These are phyloP conservation scores for Pantherophis vulpinus DNA, from an alignment of 2,797 vertebrate genomes.

Conservation along the genomic window DNA sequence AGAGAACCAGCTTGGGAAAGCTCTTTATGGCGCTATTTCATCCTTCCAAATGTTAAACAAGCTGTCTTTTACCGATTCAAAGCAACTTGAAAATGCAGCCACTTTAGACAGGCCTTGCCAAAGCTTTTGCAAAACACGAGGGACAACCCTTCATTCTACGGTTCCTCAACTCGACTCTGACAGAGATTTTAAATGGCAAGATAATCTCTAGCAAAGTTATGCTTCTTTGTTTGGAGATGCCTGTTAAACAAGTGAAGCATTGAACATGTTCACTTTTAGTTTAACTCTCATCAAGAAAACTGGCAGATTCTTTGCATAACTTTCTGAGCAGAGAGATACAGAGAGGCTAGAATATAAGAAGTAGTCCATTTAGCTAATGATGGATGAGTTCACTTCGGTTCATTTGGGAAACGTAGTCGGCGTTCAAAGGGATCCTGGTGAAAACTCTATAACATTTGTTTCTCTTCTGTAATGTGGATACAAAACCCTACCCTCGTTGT, in stretches of 20 bases:
- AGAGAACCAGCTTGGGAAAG: conserved; percentile 65
- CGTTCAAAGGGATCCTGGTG: not conserved
- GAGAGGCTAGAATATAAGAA: conserved; percentile 7
- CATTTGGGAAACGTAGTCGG: not conserved
- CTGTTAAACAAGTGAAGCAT: conserved; percentile 55
- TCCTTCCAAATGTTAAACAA: conserved; percentile 65
- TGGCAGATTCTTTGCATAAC: conserved; percentile 41
- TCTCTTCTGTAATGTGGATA: not conserved
- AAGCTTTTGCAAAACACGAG: conserved; percentile 41
- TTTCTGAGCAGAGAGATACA: conserved; percentile 33
- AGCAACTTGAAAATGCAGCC: conserved; percentile 40
- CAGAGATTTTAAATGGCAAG: conserved; percentile 54
- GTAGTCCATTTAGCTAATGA: not conserved
- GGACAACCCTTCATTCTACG: conserved; percentile 37
- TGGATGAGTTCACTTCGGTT: not conserved
- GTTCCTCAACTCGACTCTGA: conserved; percentile 46
- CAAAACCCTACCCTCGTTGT: not conserved
- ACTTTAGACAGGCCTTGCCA: conserved; percentile 19
- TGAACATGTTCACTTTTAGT: conserved; percentile 60
- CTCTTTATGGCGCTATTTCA: conserved; percentile 64
- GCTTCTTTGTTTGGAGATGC: conserved; percentile 62
- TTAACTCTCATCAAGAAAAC: conserved; percentile 51
- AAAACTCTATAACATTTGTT: not conserved
- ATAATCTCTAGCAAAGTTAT: conserved; percentile 55
- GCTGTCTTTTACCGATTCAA: conserved; percentile 66